A percentile compares a stretch with the other conserved stretches of the same genome.
Conservation (phyloP, 2,888 invertebrate genomes). For the Tenthredo livida region DNA sequence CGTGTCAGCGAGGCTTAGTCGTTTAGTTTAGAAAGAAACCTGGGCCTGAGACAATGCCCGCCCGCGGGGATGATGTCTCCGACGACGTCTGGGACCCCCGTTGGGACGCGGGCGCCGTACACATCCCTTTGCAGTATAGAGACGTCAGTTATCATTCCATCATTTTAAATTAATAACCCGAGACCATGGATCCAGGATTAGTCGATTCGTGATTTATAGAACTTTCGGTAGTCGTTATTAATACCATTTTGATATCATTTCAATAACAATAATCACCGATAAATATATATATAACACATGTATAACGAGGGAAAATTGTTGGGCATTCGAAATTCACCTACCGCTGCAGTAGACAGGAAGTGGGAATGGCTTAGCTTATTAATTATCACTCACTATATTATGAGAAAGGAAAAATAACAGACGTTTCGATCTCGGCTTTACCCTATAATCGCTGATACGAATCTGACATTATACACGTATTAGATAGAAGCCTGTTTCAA, state of each 20-base stretch:
- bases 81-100: constrained; percentile 76
- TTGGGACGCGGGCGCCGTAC: constrained; percentile 69
- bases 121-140: constrained; percentile 73
- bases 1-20: constrained; percentile 66
- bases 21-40: constrained; percentile 56
- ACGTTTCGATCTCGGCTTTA: neutral
- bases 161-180: constrained; percentile 65
- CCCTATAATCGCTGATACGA: constrained; percentile 26
- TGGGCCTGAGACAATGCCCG: constrained; percentile 75
- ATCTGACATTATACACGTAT: constrained; percentile 13
- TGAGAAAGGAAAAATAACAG: neutral
- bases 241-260: neutral
- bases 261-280: neutral
- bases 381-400: neutral
- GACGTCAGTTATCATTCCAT: constrained; percentile 74
- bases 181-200: neutral
- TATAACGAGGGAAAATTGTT: neutral
- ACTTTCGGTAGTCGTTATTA: neutral
- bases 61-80: constrained; percentile 75
- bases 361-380: neutral
- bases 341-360: neutral
- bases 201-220: constrained; percentile 24
- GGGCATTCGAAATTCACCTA: too few species aligned
- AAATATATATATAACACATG: neutral
- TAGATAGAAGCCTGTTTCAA: neutral